These are phyloP conservation scores for Crotophaga sulcirostris DNA, from an alignment of 2,113 vertebrate genomes.

Conservation along the genomic window DNA sequence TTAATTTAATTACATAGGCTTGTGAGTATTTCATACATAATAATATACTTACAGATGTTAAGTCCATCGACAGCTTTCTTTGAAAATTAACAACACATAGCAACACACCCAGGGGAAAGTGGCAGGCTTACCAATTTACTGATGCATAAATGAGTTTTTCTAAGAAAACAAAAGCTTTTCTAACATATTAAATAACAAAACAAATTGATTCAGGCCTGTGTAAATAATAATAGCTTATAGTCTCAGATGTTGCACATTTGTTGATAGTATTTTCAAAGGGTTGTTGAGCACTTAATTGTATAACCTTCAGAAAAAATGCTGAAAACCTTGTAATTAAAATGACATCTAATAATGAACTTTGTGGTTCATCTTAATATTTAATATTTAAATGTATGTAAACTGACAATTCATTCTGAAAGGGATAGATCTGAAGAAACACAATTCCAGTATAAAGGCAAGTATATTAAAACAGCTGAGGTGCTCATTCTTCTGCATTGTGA, in stretches of 20 bases:
- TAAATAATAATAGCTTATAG: neutral
- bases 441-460: neutral
- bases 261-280: neutral
- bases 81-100: conserved; percentile 34
- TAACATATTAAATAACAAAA: neutral
- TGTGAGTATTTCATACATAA: neutral
- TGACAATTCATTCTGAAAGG: neutral
- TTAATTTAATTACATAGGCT: conserved; percentile 19
- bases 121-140: neutral
- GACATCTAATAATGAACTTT: neutral
- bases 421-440: neutral
- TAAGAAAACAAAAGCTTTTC: neutral
- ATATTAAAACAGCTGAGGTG: neutral
- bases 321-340: neutral
- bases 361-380: neutral
- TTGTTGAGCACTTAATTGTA: neutral
- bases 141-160: neutral
- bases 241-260: neutral
- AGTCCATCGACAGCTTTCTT: neutral
- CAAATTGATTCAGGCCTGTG: neutral
- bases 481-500: neutral
- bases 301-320: neutral
- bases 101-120: neutral
- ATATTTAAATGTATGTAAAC: neutral
- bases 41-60: neutral